A percentile compares a stretch with the other conserved stretches of the same genome.
Evolutionary conservation across 2,888 invertebrate genomes (phyloP).

Genomic region (Parasteatoda lunata): DNA sequence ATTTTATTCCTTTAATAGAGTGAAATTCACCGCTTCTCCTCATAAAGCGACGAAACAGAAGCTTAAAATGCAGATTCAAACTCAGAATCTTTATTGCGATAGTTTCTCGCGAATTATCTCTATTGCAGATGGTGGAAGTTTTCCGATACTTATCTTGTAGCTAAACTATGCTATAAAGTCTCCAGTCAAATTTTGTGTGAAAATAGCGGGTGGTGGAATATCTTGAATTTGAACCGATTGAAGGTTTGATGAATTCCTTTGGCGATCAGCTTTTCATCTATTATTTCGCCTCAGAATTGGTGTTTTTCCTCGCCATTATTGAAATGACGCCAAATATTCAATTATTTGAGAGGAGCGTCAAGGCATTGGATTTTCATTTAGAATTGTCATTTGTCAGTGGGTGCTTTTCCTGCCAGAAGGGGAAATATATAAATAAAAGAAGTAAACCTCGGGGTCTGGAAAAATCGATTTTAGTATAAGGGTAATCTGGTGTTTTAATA

Average conservation of each 20-base stretch:
- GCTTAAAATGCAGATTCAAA: background rate
- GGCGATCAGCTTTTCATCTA: constrained; percentile 28
- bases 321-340: constrained; percentile 36
- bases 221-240: constrained; percentile 20
- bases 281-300: constrained; percentile 37
- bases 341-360: constrained; percentile 41
- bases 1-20: background rate
- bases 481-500: background rate
- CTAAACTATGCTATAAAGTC: background rate
- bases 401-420: background rate
- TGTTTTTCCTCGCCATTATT: constrained; percentile 18
- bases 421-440: constrained; percentile 3
- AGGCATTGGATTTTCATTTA: constrained; percentile 57
- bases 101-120: background rate
- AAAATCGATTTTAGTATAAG: constrained; percentile 3
- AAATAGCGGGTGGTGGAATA: constrained; percentile 23
- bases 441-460: constrained; percentile 1
- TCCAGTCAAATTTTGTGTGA: constrained; percentile 12
- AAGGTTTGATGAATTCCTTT: background rate
- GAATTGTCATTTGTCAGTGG: constrained; percentile 56
- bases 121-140: too few species aligned
- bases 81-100: background rate
- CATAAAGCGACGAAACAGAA: background rate
- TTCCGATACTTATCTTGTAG: background rate
- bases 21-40: background rate